phyloP scores from a whole-genome alignment of 2,888 invertebrate species.

The Carabus problematicus region DNA sequence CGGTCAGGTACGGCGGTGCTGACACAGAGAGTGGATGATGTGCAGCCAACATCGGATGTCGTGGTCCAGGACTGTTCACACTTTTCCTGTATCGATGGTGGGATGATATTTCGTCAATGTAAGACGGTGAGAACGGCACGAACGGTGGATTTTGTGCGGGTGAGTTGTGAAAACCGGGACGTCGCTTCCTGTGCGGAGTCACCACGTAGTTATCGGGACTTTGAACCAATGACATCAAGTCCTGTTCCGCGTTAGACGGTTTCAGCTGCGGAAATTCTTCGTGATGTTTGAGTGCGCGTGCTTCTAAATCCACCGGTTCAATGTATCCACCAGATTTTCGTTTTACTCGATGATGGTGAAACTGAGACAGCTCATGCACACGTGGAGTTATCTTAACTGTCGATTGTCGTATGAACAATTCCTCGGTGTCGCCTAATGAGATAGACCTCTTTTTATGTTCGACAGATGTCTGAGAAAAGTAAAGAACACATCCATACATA shows the following conservation, averaged over 20 bases:
- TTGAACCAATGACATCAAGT: slow-evolving; percentile 73
- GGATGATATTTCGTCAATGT: slow-evolving; percentile 74
- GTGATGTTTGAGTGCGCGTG: slow-evolving; percentile 68
- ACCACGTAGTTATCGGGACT: slow-evolving; percentile 84
- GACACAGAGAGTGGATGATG: slow-evolving; percentile 75
- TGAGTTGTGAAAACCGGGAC: slow-evolving; percentile 87
- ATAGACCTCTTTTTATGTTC: slow-evolving; percentile 29
- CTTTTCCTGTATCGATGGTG: slow-evolving; percentile 69
- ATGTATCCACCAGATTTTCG: slow-evolving; percentile 68
- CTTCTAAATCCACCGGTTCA: slow-evolving; percentile 74
- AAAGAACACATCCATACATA: too few relatives aligned
- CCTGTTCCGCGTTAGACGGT: slow-evolving; percentile 69
- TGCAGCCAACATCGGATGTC: slow-evolving; percentile 65
- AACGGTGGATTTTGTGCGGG: slow-evolving; percentile 88
- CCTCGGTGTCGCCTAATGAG: slow-evolving; percentile 54
- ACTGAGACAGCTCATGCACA: slow-evolving; percentile 63
- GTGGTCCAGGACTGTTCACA: slow-evolving; percentile 57
- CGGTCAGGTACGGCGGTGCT: slow-evolving; percentile 74
- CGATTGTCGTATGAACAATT: slow-evolving; percentile 67
- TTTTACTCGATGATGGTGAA: slow-evolving; percentile 63
- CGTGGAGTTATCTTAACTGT: slow-evolving; percentile 68
- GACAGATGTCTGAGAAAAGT: slow-evolving; percentile 5
- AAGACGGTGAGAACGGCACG: slow-evolving; percentile 80
- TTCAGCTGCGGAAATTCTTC: slow-evolving; percentile 72
- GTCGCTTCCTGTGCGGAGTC: slow-evolving; percentile 84